These are phyloP conservation scores for Smithornis capensis DNA, from an alignment of 2,113 vertebrate species.

Conservation along the genomic window DNA sequence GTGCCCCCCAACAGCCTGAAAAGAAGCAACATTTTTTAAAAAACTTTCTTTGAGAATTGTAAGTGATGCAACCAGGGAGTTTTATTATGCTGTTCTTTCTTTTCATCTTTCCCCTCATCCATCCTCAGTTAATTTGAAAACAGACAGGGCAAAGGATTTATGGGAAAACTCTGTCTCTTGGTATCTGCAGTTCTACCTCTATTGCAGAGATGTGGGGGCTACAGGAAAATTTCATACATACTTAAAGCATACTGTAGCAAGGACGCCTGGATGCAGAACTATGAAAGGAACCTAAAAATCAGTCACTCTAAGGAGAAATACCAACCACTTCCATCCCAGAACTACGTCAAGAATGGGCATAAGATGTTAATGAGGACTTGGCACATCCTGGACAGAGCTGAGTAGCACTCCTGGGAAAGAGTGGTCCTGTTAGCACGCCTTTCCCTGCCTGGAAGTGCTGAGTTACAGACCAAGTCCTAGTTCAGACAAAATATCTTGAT, in stretches of 20 bases:
- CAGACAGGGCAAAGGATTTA: background rate
- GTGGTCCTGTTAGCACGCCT: background rate
- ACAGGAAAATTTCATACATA: background rate
- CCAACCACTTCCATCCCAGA: background rate
- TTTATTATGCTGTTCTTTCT: background rate
- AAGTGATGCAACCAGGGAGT: background rate
- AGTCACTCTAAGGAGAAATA: background rate
- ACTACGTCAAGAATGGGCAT: background rate
- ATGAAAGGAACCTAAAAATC: background rate
- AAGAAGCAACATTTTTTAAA: background rate
- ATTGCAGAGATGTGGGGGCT: background rate
- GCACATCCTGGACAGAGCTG: background rate
- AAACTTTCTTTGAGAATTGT: background rate
- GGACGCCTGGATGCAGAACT: background rate
- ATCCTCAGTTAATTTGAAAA: background rate
- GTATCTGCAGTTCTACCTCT: background rate
- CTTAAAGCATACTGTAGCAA: background rate
- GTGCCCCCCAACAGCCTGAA: background rate
- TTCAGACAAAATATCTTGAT: background rate
- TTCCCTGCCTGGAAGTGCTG: background rate
- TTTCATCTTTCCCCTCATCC: background rate
- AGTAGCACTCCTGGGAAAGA: background rate
- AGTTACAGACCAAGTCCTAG: background rate
- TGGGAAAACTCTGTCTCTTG: background rate
- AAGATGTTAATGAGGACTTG: background rate